A percentile compares a stretch with the other conserved stretches of the same genome.
Conservation (phyloP, 2,888 invertebrate species). For the Dasypolia templi region DNA sequence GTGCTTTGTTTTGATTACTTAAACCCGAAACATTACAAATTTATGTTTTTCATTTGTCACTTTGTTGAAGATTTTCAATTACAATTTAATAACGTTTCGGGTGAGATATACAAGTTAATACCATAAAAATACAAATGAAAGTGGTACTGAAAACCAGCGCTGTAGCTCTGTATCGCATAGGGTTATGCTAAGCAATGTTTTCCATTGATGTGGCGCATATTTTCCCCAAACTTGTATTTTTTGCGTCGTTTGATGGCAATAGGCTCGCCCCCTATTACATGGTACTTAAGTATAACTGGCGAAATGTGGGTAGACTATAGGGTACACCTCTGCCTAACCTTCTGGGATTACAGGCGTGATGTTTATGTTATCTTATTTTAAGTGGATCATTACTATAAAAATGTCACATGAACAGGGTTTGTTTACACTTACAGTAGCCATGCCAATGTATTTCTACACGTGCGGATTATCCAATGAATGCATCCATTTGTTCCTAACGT, state of each 20-base stretch:
- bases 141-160: not conserved
- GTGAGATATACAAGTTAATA: not conserved
- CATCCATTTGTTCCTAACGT: not conserved
- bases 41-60: not conserved
- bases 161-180: not conserved
- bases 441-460: not conserved
- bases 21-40: not conserved
- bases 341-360: too few relatives aligned
- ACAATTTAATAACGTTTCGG: not conserved
- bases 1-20: not conserved
- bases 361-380: too few relatives aligned
- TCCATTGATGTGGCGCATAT: not conserved
- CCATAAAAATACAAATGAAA: not conserved
- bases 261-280: too few relatives aligned
- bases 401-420: not conserved
- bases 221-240: not conserved
- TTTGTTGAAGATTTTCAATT: not conserved
- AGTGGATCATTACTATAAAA: too few relatives aligned
- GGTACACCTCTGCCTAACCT: too few relatives aligned
- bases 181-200: not conserved
- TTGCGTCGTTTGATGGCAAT: too few relatives aligned
- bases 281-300: too few relatives aligned
- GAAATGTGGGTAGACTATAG: too few relatives aligned
- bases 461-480: not conserved
- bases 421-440: not conserved